phyloP scores from a whole-genome alignment of 2,113 vertebrate species.

The Phaethornis superciliosus region DNA sequence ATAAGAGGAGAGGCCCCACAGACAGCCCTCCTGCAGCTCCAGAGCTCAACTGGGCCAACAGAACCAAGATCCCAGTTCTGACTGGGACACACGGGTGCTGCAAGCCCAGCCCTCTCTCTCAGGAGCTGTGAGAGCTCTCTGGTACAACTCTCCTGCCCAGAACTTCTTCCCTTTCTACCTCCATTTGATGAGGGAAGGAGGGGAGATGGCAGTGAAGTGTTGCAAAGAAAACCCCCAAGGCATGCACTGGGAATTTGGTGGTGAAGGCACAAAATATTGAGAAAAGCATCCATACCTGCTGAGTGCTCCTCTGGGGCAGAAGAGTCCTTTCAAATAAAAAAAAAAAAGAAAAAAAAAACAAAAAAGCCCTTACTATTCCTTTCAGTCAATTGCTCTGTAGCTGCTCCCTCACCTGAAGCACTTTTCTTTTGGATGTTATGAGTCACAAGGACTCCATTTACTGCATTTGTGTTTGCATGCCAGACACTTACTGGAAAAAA shows the following conservation, averaged over 20 bases:
- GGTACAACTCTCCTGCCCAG: not conserved
- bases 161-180: not conserved
- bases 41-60: accelerated
- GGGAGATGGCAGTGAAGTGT: not conserved
- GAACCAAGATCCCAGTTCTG: not conserved
- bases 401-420: not conserved
- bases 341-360: not conserved
- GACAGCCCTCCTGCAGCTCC: not conserved
- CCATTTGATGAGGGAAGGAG: no score
- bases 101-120: accelerated
- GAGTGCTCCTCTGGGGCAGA: not conserved
- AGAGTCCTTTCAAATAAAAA: not conserved
- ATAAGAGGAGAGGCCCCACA: not conserved
- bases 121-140: not conserved
- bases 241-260: not conserved
- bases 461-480: not conserved
- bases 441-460: not conserved
- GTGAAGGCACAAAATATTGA: accelerated
- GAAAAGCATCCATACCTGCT: not conserved
- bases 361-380: not conserved
- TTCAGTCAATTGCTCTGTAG: not conserved
- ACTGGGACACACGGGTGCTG: not conserved
- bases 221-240: not conserved
- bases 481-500: not conserved
- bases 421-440: not conserved